Conservation (phyloP, 2,113 vertebrate genomes). For the Gobiocypris rarus region DNA sequence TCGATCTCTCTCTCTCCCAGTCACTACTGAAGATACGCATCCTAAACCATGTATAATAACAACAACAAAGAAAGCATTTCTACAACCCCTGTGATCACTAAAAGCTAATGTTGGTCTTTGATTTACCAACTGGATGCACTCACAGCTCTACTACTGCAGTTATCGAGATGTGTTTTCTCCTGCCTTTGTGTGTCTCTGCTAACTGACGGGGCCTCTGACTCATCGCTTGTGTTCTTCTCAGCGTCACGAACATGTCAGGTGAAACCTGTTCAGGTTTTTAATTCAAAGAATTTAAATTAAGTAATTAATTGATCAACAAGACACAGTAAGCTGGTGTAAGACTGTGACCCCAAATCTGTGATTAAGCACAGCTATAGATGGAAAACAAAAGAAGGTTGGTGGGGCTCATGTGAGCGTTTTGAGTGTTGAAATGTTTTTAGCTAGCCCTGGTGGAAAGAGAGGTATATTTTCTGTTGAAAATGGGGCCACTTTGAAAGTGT, state of each 20-base stretch:
- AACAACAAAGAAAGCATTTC: conserved; percentile 6
- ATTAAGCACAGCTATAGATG: neutral
- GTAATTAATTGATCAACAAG: neutral
- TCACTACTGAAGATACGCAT: conserved; percentile 9
- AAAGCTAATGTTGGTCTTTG: neutral
- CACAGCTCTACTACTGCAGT: neutral
- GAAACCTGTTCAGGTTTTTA: neutral
- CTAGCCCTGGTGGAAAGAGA: conserved; percentile 30
- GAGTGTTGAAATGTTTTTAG: conserved; percentile 23
- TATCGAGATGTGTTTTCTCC: neutral
- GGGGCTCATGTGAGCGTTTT: conserved; percentile 10
- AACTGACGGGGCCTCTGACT: neutral
- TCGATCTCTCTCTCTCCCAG: conserved; percentile 7
- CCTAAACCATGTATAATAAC: conserved; percentile 2
- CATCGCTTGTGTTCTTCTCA: conserved; percentile 22
- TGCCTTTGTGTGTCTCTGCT: neutral
- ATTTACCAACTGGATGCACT: conserved; percentile 11
- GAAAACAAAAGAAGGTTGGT: neutral
- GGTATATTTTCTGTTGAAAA: conserved; percentile 29
- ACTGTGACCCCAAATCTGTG: conserved; percentile 20
- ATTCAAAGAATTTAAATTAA: conserved; percentile 6
- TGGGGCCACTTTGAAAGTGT: conserved; percentile 22
- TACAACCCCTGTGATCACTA: neutral
- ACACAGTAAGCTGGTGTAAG: conserved; percentile 16
- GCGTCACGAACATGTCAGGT: neutral